Percentiles rank a stretch among this genome's conserved stretches.
phyloP scores from a whole-genome alignment of 2,797 vertebrate genomes.

The Trachops cirrhosus region DNA sequence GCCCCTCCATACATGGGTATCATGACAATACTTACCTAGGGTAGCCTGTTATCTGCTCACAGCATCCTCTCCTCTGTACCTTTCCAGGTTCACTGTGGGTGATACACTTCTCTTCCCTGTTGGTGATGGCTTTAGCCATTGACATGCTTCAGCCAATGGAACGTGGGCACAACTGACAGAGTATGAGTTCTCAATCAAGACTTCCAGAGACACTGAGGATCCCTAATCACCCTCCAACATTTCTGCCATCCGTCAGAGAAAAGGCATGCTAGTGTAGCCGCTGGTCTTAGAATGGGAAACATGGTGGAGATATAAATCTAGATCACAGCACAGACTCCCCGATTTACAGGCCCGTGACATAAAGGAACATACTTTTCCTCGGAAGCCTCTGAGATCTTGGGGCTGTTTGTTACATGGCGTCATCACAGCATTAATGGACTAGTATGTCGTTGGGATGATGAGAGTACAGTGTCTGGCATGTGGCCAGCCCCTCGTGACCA shows the following conservation, averaged over 20 bases:
- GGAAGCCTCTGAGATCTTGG: not conserved
- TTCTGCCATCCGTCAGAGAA: accelerated
- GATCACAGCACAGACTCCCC: not conserved
- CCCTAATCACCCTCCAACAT: not conserved
- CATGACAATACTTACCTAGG: not conserved
- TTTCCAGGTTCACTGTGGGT: not conserved
- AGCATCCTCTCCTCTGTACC: not conserved
- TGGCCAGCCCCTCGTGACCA: accelerated
- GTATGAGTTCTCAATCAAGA: not conserved
- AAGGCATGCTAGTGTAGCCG: not conserved
- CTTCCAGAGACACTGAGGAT: not conserved
- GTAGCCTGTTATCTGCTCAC: not conserved
- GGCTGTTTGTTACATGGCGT: not conserved
- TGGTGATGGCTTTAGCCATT: not conserved
- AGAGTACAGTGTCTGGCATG: accelerated
- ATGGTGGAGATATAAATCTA: not conserved
- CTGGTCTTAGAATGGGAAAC: not conserved
- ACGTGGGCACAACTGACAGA: not conserved
- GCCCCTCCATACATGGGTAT: not conserved
- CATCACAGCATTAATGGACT: not conserved
- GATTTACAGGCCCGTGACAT: not conserved
- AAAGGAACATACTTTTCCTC: not conserved
- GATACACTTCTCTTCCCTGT: not conserved
- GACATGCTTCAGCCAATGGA: no score
- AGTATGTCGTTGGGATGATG: accelerated